These are phyloP conservation scores for Phaenicophaeus curvirostris DNA, from an alignment of 2,797 vertebrate genomes.

Conservation along the genomic window DNA sequence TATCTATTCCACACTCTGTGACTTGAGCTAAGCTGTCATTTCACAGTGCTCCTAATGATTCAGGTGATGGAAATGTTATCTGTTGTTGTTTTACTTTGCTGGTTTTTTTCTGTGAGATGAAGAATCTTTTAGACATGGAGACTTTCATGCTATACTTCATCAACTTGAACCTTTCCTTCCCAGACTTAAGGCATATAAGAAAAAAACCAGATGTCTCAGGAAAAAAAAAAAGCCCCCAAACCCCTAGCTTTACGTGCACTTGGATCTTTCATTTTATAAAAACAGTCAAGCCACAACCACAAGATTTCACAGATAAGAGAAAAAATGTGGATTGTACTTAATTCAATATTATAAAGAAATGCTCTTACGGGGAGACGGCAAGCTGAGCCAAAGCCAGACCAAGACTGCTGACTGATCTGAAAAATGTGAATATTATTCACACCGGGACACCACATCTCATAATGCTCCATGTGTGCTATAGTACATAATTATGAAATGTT, in stretches of 20 bases:
- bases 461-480: slow-evolving; percentile 77
- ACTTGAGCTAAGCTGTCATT: background rate
- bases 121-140: slow-evolving; percentile 45
- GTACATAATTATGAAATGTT: slow-evolving; percentile 83
- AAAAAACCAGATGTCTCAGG: slow-evolving; percentile 71
- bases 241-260: slow-evolving; percentile 78
- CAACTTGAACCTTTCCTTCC: slow-evolving; percentile 65
- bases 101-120: slow-evolving; percentile 2
- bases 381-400: slow-evolving; percentile 76
- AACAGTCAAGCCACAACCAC: slow-evolving; percentile 79
- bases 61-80: background rate
- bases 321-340: slow-evolving; percentile 79
- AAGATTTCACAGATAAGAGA: slow-evolving; percentile 85
- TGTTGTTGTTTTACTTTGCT: slow-evolving; percentile 4
- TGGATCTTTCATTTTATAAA: slow-evolving; percentile 82
- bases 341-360: slow-evolving; percentile 84
- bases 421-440: slow-evolving; percentile 82
- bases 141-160: slow-evolving; percentile 46
- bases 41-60: background rate
- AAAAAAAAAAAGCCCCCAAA: slow-evolving; percentile 35
- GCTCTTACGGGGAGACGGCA: slow-evolving; percentile 74
- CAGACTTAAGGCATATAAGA: slow-evolving; percentile 47
- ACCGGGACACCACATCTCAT: slow-evolving; percentile 82
- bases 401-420: slow-evolving; percentile 83
- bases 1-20: background rate